Conservation (phyloP, 2,113 vertebrate species). For the Perccottus glenii region DNA sequence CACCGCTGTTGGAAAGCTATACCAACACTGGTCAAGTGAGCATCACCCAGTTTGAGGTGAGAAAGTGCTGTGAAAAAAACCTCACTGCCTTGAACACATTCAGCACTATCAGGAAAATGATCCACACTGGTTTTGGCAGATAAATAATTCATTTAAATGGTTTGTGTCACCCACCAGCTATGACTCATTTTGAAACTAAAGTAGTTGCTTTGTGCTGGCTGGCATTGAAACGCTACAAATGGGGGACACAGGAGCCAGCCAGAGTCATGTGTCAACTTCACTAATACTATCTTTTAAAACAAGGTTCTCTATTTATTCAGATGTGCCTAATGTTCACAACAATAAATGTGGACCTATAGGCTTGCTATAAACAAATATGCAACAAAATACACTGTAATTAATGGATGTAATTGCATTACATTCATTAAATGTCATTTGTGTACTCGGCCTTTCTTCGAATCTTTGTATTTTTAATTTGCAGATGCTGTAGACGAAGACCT, state of each 20-base stretch:
- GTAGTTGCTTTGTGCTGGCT: conserved; percentile 25
- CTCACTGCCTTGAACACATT: conserved; percentile 62
- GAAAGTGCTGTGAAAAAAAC: conserved; percentile 71
- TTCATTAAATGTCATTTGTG: conserved; percentile 1
- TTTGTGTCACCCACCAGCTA: conserved; percentile 7
- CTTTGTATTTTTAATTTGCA: conserved; percentile 47
- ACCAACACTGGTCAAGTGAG: conserved; percentile 77
- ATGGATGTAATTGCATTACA: conserved; percentile 12
- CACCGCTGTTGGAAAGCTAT: conserved; percentile 78
- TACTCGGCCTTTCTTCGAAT: conserved; percentile 34
- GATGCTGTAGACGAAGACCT: conserved; percentile 71
- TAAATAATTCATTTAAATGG: conserved; percentile 23
- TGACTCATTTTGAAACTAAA: conserved; percentile 5
- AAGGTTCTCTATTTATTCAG: background rate
- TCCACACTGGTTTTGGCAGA: conserved; percentile 23
- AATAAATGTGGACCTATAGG: background rate
- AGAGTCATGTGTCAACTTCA: conserved; percentile 6
- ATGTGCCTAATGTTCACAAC: conserved; percentile 10
- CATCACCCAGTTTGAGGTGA: conserved; percentile 77
- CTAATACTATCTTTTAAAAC: conserved; percentile 2
- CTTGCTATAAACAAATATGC: too few species aligned
- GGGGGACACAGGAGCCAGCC: conserved; percentile 20
- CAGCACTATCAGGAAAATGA: conserved; percentile 25
- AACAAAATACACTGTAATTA: background rate
- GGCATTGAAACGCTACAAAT: conserved; percentile 18